Percentiles rank a stretch among this genome's conserved stretches.
Conservation (phyloP, 2,113 vertebrate species). For the Brevimyrus niger region DNA sequence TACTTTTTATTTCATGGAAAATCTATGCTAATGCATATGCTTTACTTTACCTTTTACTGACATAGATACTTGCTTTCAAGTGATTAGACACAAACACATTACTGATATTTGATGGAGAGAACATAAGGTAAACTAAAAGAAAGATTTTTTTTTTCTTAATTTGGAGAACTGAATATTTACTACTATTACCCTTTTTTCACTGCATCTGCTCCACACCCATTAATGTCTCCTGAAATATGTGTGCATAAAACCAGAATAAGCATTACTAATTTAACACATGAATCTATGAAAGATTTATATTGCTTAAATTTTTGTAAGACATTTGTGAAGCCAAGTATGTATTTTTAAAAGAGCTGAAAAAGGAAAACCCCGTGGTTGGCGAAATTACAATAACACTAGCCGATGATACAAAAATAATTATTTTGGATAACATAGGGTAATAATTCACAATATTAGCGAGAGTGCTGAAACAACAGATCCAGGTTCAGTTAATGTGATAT, state of each 20-base stretch:
- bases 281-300: neutral
- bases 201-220: neutral
- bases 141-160: neutral
- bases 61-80: neutral
- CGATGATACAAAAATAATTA: neutral
- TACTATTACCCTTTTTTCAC: neutral
- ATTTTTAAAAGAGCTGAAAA: constrained; percentile 2
- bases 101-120: neutral
- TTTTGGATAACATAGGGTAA: neutral
- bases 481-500: neutral
- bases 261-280: neutral
- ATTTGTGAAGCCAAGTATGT: neutral
- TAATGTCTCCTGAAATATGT: neutral
- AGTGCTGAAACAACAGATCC: neutral
- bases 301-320: neutral
- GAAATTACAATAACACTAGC: neutral
- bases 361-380: neutral
- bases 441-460: neutral
- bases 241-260: neutral
- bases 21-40: neutral
- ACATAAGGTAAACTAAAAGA: neutral
- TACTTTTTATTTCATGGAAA: neutral
- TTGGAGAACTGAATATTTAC: neutral
- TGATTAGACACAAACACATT: neutral
- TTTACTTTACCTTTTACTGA: neutral